Base-by-base conservation (phyloP, 2,888 invertebrate genomes). In the Habroteleia sp. region DNA sequence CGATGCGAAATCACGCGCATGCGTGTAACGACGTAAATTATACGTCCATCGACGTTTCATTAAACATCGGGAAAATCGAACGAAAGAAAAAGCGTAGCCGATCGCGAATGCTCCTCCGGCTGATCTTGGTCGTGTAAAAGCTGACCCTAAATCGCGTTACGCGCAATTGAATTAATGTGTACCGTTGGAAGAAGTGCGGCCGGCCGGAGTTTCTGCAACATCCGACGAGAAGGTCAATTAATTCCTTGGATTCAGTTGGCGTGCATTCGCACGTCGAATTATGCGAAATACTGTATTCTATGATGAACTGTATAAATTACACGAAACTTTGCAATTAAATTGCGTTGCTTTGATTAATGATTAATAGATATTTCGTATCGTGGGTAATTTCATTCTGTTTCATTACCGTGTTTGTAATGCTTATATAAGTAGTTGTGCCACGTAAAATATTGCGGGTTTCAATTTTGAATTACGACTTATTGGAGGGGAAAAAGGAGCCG, bases 161-260 rank as follows among this genome's bases (percentile, higher is more conserved):
- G 62, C 62, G 62, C 41, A 63, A 63, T 63, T 63, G 52, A 63
- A 52, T 63, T 66, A 66, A 66, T 54, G 54, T 44, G 14, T 52
- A 65, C 44, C 65, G 65, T 42, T 52, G 52, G 27, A 25, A 35
- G 44, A 42, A 31, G 52, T 41, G 52, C 35, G 35, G 1, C 41
- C 5, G 35, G 1, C 41, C 5, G 4, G 25, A 6, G 14, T 25
- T 44, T 29, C 44, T 8, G 44, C 44, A 14, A 27, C 27, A 29
- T 16, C 25, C 25, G 46, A 62, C 23, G 42, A 48, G 65, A 39
- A 54, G 65, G 54, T 54, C 54, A 66, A 54, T 66, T 66, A 27
- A 66, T 50, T 63, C 50, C 13, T 35, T 46, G 33, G 60, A 60
- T 37, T 60, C 17, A 37, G 37, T 8, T 13, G 5, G 3, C 17